Base-by-base conservation (phyloP, 2,797 vertebrate genomes). In the Sebastes matsubarae region DNA sequence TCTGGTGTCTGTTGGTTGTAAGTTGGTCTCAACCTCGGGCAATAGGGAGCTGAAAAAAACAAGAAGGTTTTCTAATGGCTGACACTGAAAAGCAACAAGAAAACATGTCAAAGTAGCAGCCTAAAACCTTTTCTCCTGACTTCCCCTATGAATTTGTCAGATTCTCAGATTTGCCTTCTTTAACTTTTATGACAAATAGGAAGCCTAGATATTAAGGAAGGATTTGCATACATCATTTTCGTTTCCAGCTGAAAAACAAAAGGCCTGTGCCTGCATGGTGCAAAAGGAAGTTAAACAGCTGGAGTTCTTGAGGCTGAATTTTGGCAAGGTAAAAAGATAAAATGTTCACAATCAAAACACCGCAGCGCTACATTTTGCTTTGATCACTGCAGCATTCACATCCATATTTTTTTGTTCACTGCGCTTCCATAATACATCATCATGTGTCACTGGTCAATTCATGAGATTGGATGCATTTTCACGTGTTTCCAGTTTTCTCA, bases 41-140 rank as follows among this genome's bases (percentile, higher is more conserved):
- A 69, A 86, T 74, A 46, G 94, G 89, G 38, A 96, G 86, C 95
- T 96, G 91, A 25, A 82, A 85, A 66, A 76, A 24, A 2, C 29
- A 76, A 46, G 25, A 75, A 25, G 5, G 3, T 24, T 55, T 63
- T 22, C 54, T 1, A 8, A 46, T 10, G 13, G 22, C 8, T 16
- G 27, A 46, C 16, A 18, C 14, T 59, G 57, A 46, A 12, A 16
- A 46, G 3, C 64, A 66, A 46, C 64, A 46, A 27, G 36, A 25
- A 18, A 3, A 10, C n/a, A 36, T 8, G 32, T 24, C 32, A 34
- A 50, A 50, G 6, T 8, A 46, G 14, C 14, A 20, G 18, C 18
- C 20, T 36, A 36, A 12, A 36, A 11, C 9, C 12, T 36, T 36
- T 36, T 12, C 11, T 36, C 36, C 36, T 11, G 36, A 12, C 12